Evolutionary conservation across 2,113 vertebrate species (phyloP).

Genomic region (Scomber japonicus): DNA sequence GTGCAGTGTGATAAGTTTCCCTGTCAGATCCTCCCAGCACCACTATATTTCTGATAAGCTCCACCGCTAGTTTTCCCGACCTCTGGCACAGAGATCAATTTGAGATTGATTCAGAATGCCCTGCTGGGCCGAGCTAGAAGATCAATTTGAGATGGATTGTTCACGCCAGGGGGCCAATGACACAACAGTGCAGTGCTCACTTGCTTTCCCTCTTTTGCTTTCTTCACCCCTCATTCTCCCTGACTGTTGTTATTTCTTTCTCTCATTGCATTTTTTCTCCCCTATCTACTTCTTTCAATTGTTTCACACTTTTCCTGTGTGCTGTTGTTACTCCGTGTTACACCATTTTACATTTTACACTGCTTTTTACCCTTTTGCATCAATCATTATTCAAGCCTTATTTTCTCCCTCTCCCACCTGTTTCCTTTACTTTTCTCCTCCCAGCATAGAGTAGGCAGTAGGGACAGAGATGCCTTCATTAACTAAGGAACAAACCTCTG

Average conservation of each 20-base stretch:
- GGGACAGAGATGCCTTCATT: slow-evolving; percentile 82
- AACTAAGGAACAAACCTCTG: slow-evolving; percentile 61
- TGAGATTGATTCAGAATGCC: slow-evolving; percentile 89
- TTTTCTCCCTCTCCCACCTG: slow-evolving; percentile 39
- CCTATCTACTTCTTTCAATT: slow-evolving; percentile 57
- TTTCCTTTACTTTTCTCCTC: slow-evolving; percentile 52
- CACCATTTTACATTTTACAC: background rate
- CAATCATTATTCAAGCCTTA: slow-evolving; percentile 49
- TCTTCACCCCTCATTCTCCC: slow-evolving; percentile 70
- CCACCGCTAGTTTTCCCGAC: slow-evolving; percentile 87
- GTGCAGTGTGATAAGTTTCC: slow-evolving; percentile 88
- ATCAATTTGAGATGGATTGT: slow-evolving; percentile 90
- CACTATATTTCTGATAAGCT: slow-evolving; percentile 90
- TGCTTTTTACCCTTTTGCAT: slow-evolving; percentile 51
- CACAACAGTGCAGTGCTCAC: slow-evolving; percentile 80
- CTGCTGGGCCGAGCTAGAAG: slow-evolving; percentile 85
- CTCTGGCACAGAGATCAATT: slow-evolving; percentile 89
- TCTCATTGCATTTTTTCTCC: slow-evolving; percentile 55
- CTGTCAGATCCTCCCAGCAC: slow-evolving; percentile 88
- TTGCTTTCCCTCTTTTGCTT: slow-evolving; percentile 71
- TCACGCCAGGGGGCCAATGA: slow-evolving; percentile 84
- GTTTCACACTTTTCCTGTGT: slow-evolving; percentile 65
- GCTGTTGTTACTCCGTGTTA: slow-evolving; percentile 33
- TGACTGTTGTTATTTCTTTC: slow-evolving; percentile 68
- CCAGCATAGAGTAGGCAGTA: slow-evolving; percentile 18